Evolutionary conservation across 2,797 vertebrate species (phyloP).

Genomic region (Liasis olivaceus): DNA sequence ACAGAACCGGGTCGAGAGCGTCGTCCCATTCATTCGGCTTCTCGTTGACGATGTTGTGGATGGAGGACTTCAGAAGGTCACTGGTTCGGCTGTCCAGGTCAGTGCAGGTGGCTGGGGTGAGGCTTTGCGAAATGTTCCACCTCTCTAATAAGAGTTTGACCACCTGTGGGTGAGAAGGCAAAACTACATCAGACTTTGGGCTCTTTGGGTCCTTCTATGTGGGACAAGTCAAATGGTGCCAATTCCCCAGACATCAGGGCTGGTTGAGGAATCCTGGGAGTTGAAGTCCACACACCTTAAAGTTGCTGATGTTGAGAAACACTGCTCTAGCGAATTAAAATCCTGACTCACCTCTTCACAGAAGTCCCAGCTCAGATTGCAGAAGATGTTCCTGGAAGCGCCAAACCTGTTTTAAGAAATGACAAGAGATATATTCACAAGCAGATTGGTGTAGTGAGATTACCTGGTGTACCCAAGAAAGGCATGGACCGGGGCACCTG

Average conservation of each 20-base stretch:
- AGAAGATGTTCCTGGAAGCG: constrained; percentile 80
- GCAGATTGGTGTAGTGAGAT: not conserved
- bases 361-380: constrained; percentile 80
- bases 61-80: constrained; percentile 77
- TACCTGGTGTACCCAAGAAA: not conserved
- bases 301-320: not conserved
- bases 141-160: constrained; percentile 77
- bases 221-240: not conserved
- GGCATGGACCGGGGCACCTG: not conserved
- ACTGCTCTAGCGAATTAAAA: not conserved
- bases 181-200: not conserved
- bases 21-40: constrained; percentile 85
- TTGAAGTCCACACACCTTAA: not conserved
- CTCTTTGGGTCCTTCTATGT: not conserved
- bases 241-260: not conserved
- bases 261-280: not conserved
- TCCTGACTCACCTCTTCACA: constrained; percentile 84
- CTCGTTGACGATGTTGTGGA: constrained; percentile 78
- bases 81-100: constrained; percentile 74
- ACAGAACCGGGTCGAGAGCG: constrained; percentile 83
- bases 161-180: constrained; percentile 72
- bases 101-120: constrained; percentile 74
- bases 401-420: constrained; percentile 79
- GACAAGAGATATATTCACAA: not conserved
- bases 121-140: constrained; percentile 83